A percentile compares a stretch with the other conserved stretches of the same genome.
Evolutionary conservation across 2,113 vertebrate genomes (phyloP).

Genomic region (Poeciliopsis turrubarensis): DNA sequence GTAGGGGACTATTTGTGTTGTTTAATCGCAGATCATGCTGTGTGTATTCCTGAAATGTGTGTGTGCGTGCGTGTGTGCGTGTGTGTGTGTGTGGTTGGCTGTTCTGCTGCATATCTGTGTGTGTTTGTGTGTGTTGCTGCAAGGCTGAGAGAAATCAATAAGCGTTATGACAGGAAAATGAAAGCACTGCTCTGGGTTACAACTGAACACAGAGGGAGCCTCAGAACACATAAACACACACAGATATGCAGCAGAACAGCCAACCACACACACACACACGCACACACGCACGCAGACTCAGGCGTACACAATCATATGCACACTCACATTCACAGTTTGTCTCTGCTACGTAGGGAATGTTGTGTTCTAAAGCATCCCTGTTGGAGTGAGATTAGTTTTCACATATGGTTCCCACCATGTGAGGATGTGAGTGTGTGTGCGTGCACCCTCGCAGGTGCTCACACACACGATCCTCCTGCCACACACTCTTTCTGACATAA

Average conservation of each 20-base stretch:
- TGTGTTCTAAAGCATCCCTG: slow-evolving; percentile 63
- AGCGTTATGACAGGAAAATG: slow-evolving; percentile 81
- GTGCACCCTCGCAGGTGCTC: slow-evolving; percentile 43
- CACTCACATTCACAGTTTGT: slow-evolving; percentile 51
- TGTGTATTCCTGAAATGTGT: slow-evolving; percentile 62
- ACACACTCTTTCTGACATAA: slow-evolving; percentile 65
- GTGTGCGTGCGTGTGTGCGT: slow-evolving; percentile 48
- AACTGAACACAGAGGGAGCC: slow-evolving; percentile 71
- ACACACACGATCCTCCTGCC: slow-evolving; percentile 25
- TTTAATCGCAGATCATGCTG: slow-evolving; percentile 68
- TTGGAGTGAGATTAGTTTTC: slow-evolving; percentile 72
- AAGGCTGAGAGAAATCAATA: slow-evolving; percentile 79
- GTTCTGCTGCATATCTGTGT: slow-evolving; percentile 21
- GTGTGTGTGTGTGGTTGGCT: slow-evolving; percentile 14
- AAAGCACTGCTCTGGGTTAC: slow-evolving; percentile 79
- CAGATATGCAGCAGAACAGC: too few species aligned
- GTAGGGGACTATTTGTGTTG: slow-evolving; percentile 59
- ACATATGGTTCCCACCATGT: slow-evolving; percentile 42
- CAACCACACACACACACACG: slow-evolving; percentile 46
- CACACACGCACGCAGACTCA: slow-evolving; percentile 21
- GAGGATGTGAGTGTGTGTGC: background rate
- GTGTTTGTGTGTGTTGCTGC: slow-evolving; percentile 54
- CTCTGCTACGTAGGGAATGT: slow-evolving; percentile 59
- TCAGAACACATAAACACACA: slow-evolving; percentile 40
- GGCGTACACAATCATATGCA: slow-evolving; percentile 34